Conservation (phyloP, 2,113 vertebrate species). For the Aegypius monachus region DNA sequence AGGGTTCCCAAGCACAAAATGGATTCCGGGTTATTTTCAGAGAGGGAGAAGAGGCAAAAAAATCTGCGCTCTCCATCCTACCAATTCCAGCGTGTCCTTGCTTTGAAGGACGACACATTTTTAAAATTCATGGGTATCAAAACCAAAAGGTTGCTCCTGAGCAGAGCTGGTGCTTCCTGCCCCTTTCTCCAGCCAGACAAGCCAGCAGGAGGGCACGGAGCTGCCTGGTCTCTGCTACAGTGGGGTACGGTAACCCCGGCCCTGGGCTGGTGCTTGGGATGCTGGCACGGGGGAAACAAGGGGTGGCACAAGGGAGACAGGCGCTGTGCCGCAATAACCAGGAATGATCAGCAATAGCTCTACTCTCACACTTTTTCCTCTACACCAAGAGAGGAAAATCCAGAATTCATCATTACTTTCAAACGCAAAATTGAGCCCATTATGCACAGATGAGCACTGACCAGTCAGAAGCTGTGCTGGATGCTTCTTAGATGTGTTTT, state of each 20-base stretch:
- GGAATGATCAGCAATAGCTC: rapidly evolving
- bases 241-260: rapidly evolving
- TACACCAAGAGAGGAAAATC: neutral
- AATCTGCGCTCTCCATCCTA: neutral
- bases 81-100: neutral
- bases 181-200: neutral
- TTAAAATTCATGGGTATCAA: neutral
- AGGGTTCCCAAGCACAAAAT: neutral
- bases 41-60: neutral
- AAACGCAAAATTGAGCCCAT: rapidly evolving
- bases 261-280: neutral
- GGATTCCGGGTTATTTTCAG: neutral
- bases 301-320: neutral
- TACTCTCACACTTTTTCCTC: neutral
- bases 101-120: neutral
- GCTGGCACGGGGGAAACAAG: neutral
- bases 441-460: neutral
- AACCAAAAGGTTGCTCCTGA: neutral
- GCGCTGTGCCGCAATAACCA: rapidly evolving
- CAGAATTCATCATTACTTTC: neutral
- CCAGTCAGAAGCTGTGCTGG: neutral
- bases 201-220: neutral
- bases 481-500: too few species aligned
- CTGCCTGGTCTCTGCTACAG: rapidly evolving
- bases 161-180: neutral